These are phyloP conservation scores for Caretta caretta DNA, from an alignment of 2,113 vertebrate species.

Conservation along the genomic window DNA sequence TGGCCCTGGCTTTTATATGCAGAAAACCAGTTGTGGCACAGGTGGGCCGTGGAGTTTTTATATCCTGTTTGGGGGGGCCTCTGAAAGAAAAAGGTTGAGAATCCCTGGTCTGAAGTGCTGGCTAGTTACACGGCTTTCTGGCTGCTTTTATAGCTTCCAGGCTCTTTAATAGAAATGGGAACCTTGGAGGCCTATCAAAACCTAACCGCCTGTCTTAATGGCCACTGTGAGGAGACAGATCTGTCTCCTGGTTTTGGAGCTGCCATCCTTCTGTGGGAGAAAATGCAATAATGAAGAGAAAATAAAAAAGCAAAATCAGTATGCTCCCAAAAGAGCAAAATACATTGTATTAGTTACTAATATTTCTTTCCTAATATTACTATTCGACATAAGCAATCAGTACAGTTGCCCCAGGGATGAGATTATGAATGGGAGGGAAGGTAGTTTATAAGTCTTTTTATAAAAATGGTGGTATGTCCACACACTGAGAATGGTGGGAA, in stretches of 20 bases:
- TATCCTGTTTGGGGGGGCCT: no score
- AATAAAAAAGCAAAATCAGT: background rate
- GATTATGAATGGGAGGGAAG: background rate
- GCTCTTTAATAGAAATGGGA: background rate
- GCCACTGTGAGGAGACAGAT: background rate
- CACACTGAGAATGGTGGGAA: background rate
- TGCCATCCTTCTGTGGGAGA: background rate
- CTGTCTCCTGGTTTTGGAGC: background rate
- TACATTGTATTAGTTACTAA: background rate
- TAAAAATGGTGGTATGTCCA: background rate
- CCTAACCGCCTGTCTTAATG: background rate
- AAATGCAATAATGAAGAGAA: background rate
- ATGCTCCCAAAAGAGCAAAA: background rate
- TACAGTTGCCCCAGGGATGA: background rate
- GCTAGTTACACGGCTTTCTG: background rate
- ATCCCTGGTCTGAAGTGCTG: background rate
- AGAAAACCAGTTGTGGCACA: no score
- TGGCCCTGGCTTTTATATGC: no score
- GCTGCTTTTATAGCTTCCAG: background rate
- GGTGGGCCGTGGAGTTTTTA: no score
- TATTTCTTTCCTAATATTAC: background rate
- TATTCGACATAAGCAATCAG: rapidly evolving
- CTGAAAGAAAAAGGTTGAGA: no score
- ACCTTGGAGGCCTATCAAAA: background rate
- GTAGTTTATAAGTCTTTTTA: background rate